Base-by-base conservation (phyloP, 2,113 vertebrate genomes). In the Plotosus lineatus region DNA sequence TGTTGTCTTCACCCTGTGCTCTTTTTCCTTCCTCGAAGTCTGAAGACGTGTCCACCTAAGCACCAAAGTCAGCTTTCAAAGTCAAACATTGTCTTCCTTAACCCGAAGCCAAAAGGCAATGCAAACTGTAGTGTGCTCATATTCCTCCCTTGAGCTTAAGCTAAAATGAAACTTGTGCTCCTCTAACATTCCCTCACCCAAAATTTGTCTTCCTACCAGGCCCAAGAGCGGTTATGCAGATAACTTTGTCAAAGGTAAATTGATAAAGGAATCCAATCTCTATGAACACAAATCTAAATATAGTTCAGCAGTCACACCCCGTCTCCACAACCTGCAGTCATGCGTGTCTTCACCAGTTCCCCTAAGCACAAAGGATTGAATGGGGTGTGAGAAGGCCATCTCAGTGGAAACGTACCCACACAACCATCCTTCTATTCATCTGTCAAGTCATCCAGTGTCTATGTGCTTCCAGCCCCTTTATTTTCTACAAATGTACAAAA, bases 401-500 rank as follows among this genome's bases (percentile, higher is more conserved):
- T 87, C 81, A 78, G 82, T 83, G 85, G 86, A 79, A 83, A 81
- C 78, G 78, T 72, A 75, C 63, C 81, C 81, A 80, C 74, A 75
- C 63, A 63, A 83, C 28, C 80, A 76, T 60, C 28, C 82, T 51
- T 79, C 79, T 73, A 81, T 82, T 75, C 77, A 73, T 87, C 28
- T 63, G 71, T 69, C 50, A 79, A 12, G 33, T 48, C 48, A 31
- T 60, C 48, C 60, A 36, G 72, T 71, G 38, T 82, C 65, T 75
- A 84, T 77, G 7, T 82, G 60, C 75, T 80, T 81, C 81, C 75
- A 78, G 75, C 38, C 81, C 85, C 85, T 86, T 88, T 88, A 84
- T 90, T 92, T 92, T 92, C 78, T 91, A 82, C 84, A 86, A 83
- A 75, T 89, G 86, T 92, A 91, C 80, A 87, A 87, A 88, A 78